Base-by-base conservation (phyloP, 2,797 vertebrate genomes). In the Champsocephalus gunnari region DNA sequence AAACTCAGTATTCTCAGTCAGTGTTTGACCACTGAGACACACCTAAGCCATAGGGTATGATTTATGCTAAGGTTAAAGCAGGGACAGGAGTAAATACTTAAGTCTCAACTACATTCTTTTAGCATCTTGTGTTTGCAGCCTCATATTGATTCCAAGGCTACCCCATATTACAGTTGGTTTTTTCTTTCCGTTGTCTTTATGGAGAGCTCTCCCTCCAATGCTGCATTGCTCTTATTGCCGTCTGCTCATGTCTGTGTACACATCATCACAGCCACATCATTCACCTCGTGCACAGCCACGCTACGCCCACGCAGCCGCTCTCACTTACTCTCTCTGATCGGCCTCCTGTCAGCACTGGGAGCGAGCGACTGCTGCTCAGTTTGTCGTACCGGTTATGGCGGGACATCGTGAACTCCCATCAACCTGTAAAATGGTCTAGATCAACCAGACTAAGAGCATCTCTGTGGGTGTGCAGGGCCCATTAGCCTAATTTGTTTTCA, bases 21-120 rank as follows among this genome's bases (percentile, higher is more conserved):
- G 88, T 82, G 86, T 86, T 76, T 45, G 78, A 73, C 64, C 80
- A 79, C 82, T 62, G 85, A 83, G 87, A 79, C 64, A 66, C 81
- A 73, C 79, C 72, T 79, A 94, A 94, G 93, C 93, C 93, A 94
- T 93, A 93, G 73, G 81, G 73, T 86, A 77, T 72, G 64, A 88
- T 67, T 67, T 47, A 75, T 48, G 49, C 80, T 57, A 70, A 83
- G 68, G 77, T 74, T 44, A 81, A 83, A 69, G 66, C 82, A 84
- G 79, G 75, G 80, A 81, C 66, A 57, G 66, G 74, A 76, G 75
- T 43, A 19, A 73, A 74, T 66, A 74, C 79, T 72, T 79, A 54
- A 67, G 65, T 65, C 60, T 83, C 60, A n/a, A 49, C 63, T 41
- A 74, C 48, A n/a, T 34, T 32, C 16, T 53, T 77, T 69, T 21